A percentile compares a stretch with the other conserved stretches of the same genome.
Evolutionary conservation across 2,888 invertebrate genomes (phyloP).

Genomic region (Philaethria dido): DNA sequence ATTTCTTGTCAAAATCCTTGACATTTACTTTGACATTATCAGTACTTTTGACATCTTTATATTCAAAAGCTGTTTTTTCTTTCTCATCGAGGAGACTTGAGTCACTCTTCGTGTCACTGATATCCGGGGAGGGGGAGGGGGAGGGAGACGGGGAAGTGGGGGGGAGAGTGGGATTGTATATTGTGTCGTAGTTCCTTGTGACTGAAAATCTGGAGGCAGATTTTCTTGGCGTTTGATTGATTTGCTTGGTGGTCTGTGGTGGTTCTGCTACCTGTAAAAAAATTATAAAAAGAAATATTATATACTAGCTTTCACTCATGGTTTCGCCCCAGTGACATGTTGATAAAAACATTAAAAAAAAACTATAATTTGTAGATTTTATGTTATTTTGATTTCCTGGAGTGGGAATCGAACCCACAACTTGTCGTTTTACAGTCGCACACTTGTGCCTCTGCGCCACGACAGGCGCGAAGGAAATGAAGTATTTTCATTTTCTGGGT

Average conservation of each 20-base stretch:
- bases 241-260: slow-evolving; percentile 80
- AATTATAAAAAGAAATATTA: background rate
- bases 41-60: slow-evolving; percentile 11
- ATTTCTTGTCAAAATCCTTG: slow-evolving; percentile 1
- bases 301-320: too few species aligned
- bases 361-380: too few species aligned
- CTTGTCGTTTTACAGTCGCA: too few species aligned
- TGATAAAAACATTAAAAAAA: too few species aligned
- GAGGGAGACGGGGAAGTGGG: slow-evolving; percentile 43
- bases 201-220: slow-evolving; percentile 72
- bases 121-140: slow-evolving; percentile 40
- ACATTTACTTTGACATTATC: slow-evolving; percentile 8
- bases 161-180: slow-evolving; percentile 58
- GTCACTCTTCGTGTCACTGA: slow-evolving; percentile 15
- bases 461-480: too few species aligned
- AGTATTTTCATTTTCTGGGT: too few species aligned
- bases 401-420: too few species aligned
- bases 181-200: slow-evolving; percentile 71
- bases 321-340: too few species aligned
- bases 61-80: slow-evolving; percentile 1
- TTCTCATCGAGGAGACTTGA: slow-evolving; percentile 18
- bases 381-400: too few species aligned
- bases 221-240: slow-evolving; percentile 83
- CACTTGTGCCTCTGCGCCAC: too few species aligned
- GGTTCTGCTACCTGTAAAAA: slow-evolving; percentile 68